These are phyloP conservation scores for Paradoxurus hermaphroditus DNA, from an alignment of 2,113 vertebrate species.

Conservation along the genomic window DNA sequence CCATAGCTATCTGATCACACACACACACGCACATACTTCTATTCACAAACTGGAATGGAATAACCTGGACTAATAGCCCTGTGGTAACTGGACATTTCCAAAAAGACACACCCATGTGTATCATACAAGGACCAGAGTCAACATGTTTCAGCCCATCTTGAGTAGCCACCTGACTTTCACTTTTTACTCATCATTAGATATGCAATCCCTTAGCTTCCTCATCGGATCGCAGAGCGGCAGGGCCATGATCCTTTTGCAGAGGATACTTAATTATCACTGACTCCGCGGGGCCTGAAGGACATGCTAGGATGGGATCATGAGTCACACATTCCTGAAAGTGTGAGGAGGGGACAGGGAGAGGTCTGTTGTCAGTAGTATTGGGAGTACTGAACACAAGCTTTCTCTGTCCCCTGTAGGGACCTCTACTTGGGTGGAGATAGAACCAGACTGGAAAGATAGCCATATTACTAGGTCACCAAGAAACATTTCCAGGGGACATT, in stretches of 20 bases:
- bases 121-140: neutral
- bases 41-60: neutral
- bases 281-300: neutral
- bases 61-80: neutral
- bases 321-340: neutral
- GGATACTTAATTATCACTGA: neutral
- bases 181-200: neutral
- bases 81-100: neutral
- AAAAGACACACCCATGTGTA: neutral
- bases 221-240: accelerated
- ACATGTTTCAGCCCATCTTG: neutral
- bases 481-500: neutral
- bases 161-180: neutral
- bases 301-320: neutral
- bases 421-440: neutral
- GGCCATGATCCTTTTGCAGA: neutral
- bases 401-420: neutral
- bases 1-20: neutral
- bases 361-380: neutral
- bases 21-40: neutral
- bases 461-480: neutral
- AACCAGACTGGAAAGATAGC: neutral
- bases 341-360: neutral
- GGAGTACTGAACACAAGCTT: neutral
- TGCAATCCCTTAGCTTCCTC: too few species aligned